These are phyloP conservation scores for Alouatta palliata DNA, from an alignment of 2,113 vertebrate species.

Conservation along the genomic window DNA sequence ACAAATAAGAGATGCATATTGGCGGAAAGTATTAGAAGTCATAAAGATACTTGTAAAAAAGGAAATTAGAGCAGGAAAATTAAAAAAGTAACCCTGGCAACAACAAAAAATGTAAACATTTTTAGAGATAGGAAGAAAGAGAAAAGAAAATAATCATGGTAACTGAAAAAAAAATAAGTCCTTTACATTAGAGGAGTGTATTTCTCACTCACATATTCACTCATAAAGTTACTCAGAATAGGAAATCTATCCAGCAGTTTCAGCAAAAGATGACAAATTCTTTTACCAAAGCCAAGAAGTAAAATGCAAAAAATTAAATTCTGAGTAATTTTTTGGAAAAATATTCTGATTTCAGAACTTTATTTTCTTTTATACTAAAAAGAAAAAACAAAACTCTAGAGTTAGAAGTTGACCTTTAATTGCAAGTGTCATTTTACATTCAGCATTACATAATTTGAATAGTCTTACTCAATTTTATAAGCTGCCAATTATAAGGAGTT, in stretches of 20 bases:
- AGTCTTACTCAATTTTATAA: background rate
- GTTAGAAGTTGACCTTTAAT: background rate
- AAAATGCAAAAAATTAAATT: background rate
- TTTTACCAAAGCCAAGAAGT: background rate
- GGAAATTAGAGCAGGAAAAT: background rate
- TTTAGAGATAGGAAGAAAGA: background rate
- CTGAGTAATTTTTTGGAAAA: background rate
- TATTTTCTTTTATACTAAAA: background rate
- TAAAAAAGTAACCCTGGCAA: background rate
- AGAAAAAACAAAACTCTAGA: background rate
- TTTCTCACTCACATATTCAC: background rate
- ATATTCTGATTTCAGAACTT: background rate
- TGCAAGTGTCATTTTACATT: background rate
- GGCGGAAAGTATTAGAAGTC: background rate
- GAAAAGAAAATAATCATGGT: background rate
- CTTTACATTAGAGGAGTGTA: background rate
- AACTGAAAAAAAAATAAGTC: background rate
- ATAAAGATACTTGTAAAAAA: background rate
- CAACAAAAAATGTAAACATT: background rate
- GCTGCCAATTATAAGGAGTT: background rate
- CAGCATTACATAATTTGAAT: background rate
- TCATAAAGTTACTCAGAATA: background rate
- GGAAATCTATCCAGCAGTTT: background rate
- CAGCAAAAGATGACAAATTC: background rate
- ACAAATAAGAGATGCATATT: background rate